Percentiles rank a stretch among this genome's conserved stretches.
Evolutionary conservation across 2,797 vertebrate genomes (phyloP).

Genomic region (Tadarida brasiliensis): DNA sequence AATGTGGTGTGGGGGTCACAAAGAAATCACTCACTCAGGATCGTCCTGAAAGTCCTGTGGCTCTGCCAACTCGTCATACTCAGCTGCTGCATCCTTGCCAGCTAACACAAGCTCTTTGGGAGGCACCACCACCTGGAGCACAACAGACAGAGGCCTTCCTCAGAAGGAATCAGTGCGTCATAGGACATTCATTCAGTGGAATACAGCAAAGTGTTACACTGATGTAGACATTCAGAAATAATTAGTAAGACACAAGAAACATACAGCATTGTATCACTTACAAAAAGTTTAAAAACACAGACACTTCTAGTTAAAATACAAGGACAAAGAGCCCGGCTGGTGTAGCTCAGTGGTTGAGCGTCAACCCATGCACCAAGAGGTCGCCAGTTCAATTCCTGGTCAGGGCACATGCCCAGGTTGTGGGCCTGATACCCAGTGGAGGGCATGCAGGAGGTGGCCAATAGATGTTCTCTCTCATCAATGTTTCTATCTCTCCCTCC

Average conservation of each 20-base stretch:
- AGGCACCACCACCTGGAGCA: constrained; percentile 93
- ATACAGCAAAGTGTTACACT: neutral
- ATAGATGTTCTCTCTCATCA: no score
- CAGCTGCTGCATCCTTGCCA: constrained; percentile 98
- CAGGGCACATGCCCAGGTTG: no score
- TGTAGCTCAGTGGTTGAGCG: no score
- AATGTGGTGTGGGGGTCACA: neutral
- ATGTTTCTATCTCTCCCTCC: no score
- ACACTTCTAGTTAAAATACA: neutral
- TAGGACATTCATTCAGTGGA: neutral
- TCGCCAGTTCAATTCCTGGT: no score
- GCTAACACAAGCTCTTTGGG: constrained; percentile 95
- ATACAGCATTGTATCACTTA: neutral
- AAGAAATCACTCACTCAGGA: constrained; percentile 93
- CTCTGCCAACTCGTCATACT: constrained; percentile 98
- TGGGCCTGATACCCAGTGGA: no score
- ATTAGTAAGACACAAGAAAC: neutral
- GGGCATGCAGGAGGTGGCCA: no score
- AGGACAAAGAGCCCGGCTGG: neutral
- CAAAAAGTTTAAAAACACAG: neutral
- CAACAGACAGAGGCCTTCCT: constrained; percentile 14
- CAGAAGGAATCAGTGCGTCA: neutral
- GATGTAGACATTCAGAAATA: neutral
- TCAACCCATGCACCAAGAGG: no score
- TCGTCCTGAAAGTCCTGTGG: constrained; percentile 99